Base-by-base conservation (phyloP, 2,113 vertebrate species). In the Salvator merianae region DNA sequence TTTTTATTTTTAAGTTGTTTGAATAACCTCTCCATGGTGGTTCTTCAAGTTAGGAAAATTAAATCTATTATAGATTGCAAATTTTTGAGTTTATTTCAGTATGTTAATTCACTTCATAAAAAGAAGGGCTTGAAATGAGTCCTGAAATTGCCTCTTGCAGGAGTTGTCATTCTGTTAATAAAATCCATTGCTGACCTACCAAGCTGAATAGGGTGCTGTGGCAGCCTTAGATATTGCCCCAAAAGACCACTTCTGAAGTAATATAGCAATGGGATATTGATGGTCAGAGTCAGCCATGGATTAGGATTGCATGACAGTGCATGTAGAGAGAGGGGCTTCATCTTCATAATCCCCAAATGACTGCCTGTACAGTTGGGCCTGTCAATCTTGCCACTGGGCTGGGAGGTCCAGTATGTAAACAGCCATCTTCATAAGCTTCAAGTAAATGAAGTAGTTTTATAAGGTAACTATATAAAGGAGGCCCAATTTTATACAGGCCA, bases 11-110 rank as follows among this genome's bases (percentile, higher is more conserved):
- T 4, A n/a, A 71, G 1, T 14, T 82, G 6, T 77, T 74, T 32
- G 82, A 87, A 40, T 1, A 50, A 0, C 0, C 0, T 63, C 22
- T 5, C 53, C 5, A 62, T 4, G 70, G 3, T 74, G 24, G 24
- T 20, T 7, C 26, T 26, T 66, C n/a, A 79, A 79, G 65, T 55
- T 22, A 55, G 16, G 13, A 53, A 55, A 32, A 34, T 22, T 24
- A 53, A 34, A 59, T 34, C 50, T 32, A 32, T 40, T 32, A 73
- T 0, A 0, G 4, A 30, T 1, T 22, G 9, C 1, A 85, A 77
- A 30, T 30, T 14, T 6, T 43, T 30, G 1, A 77, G n/a, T 81
- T n/a, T 53, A 70, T 1, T 55, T 1, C 1, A 3, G 26, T 24
- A 63, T 26, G 24, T 18, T 65, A 1, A 16, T 30, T 9, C 38